phyloP scores from a whole-genome alignment of 2,888 invertebrate genomes.

The Andrena bucephala region DNA sequence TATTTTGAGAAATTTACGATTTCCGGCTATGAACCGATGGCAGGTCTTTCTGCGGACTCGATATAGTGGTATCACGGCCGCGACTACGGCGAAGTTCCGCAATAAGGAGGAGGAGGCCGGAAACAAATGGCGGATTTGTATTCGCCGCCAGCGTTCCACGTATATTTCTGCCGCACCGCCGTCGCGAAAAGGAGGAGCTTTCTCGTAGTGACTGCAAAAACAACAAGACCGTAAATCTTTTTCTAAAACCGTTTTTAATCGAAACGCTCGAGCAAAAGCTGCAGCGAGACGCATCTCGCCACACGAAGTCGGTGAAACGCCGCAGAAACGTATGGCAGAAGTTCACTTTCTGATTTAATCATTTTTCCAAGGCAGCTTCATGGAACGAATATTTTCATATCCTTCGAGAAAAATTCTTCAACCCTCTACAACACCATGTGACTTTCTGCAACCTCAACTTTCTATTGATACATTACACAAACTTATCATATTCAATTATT shows the following conservation, averaged over 20 bases:
- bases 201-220: constrained; percentile 46
- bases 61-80: constrained; percentile 35
- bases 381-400: background rate
- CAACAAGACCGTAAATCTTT: constrained; percentile 48
- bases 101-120: constrained; percentile 47
- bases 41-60: constrained; percentile 30
- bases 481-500: too few relatives aligned
- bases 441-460: too few relatives aligned
- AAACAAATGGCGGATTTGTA: constrained; percentile 64
- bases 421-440: too few relatives aligned
- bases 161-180: constrained; percentile 49
- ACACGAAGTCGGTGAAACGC: background rate
- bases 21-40: constrained; percentile 28
- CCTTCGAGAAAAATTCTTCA: background rate
- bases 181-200: constrained; percentile 8
- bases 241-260: constrained; percentile 56
- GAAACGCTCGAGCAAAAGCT: constrained; percentile 18
- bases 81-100: constrained; percentile 35
- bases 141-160: constrained; percentile 39
- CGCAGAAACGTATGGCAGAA: too few relatives aligned
- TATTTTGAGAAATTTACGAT: constrained; percentile 39
- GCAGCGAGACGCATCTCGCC: background rate
- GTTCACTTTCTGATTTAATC: background rate
- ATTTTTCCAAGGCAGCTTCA: background rate
- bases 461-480: too few relatives aligned